Conservation (phyloP, 2,797 vertebrate species). For the Poecilia gillii region DNA sequence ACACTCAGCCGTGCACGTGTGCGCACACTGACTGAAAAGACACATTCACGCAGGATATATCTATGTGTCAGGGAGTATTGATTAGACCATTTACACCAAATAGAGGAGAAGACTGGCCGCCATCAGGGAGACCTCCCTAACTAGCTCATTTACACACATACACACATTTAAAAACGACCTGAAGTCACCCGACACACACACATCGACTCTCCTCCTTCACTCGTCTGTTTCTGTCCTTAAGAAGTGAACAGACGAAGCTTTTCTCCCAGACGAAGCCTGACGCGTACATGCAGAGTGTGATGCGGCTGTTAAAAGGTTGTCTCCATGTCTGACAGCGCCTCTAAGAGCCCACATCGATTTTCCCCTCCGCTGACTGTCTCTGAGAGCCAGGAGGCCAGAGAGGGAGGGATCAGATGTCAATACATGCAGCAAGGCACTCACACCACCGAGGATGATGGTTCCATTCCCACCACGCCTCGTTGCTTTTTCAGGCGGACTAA, state of each 20-base stretch:
- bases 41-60: conserved; percentile 27
- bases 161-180: conserved; percentile 23
- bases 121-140: conserved; percentile 65
- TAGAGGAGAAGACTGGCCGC: conserved; percentile 57
- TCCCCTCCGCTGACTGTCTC: conserved; percentile 37
- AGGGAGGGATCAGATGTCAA: conserved; percentile 9
- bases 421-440: conserved; percentile 39
- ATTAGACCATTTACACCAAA: conserved; percentile 75
- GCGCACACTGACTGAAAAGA: conserved; percentile 2
- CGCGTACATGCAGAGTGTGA: conserved; percentile 49
- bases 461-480: conserved; percentile 1
- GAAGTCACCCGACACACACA: conserved; percentile 25
- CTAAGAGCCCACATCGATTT: conserved; percentile 69
- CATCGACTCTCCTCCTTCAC: conserved; percentile 5
- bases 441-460: conserved; percentile 24
- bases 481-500: background rate
- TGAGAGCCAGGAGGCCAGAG: background rate
- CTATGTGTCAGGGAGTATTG: conserved; percentile 70
- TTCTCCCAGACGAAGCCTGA: conserved; percentile 24
- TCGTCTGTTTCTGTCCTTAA: conserved; percentile 5
- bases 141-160: conserved; percentile 56
- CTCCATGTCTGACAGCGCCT: conserved; percentile 67
- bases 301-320: conserved; percentile 66
- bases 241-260: background rate
- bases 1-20: conserved; percentile 1